Evolutionary conservation across 2,888 invertebrate genomes (phyloP).

Genomic region (Pyrocoelia pectoralis): DNA sequence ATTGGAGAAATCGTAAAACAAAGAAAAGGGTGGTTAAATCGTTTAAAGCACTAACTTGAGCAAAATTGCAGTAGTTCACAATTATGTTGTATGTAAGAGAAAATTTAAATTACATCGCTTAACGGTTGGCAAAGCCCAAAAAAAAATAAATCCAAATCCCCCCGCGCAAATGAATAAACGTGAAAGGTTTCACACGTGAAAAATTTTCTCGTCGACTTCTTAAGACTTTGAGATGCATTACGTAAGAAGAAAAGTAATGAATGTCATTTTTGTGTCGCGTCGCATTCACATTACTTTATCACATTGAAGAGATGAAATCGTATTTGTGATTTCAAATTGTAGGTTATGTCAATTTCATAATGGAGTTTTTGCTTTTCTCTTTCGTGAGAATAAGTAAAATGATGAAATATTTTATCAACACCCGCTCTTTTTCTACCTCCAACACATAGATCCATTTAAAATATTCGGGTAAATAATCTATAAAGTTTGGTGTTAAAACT

Average conservation of each 20-base stretch:
- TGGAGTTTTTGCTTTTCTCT: constrained; percentile 21
- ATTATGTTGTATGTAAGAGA: too few relatives aligned
- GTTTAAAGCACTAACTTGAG: too few relatives aligned
- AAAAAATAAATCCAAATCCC: too few relatives aligned
- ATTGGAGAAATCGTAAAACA: too few relatives aligned
- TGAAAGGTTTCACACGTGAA: neutral
- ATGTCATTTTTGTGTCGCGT: neutral
- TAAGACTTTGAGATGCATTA: neutral
- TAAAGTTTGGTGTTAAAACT: constrained; percentile 49
- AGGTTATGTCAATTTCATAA: constrained; percentile 33
- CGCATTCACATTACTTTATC: neutral
- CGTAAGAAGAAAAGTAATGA: neutral
- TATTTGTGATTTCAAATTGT: constrained; percentile 16
- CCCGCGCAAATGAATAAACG: neutral
- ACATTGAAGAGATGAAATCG: constrained; percentile 7
- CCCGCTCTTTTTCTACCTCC: neutral
- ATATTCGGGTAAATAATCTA: constrained; percentile 28
- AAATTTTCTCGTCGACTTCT: neutral
- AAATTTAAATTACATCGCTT: too few relatives aligned
- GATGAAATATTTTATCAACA: neutral
- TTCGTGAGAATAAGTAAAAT: neutral
- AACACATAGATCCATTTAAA: constrained; percentile 7
- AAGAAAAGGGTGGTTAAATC: too few relatives aligned
- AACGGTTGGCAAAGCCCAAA: too few relatives aligned
- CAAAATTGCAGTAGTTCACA: too few relatives aligned